These are phyloP conservation scores for Anguilla pacifica DNA, from an alignment of 2,797 vertebrate species.

Conservation along the genomic window DNA sequence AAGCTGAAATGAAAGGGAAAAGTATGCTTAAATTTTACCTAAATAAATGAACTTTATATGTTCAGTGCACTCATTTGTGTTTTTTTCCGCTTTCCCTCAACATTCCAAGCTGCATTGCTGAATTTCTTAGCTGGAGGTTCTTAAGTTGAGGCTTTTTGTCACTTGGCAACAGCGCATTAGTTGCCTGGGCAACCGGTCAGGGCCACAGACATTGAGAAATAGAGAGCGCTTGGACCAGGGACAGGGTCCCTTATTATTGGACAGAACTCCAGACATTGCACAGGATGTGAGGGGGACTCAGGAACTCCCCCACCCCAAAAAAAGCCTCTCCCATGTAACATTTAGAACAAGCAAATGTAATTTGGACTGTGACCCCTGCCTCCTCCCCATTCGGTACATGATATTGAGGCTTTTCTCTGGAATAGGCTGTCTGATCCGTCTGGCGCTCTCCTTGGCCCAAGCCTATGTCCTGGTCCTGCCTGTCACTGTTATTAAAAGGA, in stretches of 20 bases:
- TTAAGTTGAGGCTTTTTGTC: slow-evolving; percentile 65
- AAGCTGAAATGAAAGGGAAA: slow-evolving; percentile 59
- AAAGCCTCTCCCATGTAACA: background rate
- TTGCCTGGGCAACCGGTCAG: slow-evolving; percentile 64
- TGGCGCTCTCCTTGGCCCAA: background rate
- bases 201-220: slow-evolving; percentile 60
- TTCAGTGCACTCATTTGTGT: slow-evolving; percentile 67
- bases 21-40: slow-evolving; percentile 13
- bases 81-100: slow-evolving; percentile 57
- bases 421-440: background rate
- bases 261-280: background rate
- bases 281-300: slow-evolving; percentile 34
- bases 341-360: background rate
- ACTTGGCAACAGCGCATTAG: slow-evolving; percentile 47
- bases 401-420: background rate
- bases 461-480: background rate
- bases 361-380: background rate
- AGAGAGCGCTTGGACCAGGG: slow-evolving; percentile 53
- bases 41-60: slow-evolving; percentile 51
- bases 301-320: background rate
- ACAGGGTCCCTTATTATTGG: slow-evolving; percentile 29
- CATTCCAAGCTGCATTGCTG: slow-evolving; percentile 58
- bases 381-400: background rate
- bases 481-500: background rate
- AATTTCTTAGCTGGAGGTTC: slow-evolving; percentile 57